A percentile compares a stretch with the other conserved stretches of the same genome.
These are phyloP conservation scores for Periphyllus acericola DNA, from an alignment of 2,888 invertebrate species.

Conservation along the genomic window DNA sequence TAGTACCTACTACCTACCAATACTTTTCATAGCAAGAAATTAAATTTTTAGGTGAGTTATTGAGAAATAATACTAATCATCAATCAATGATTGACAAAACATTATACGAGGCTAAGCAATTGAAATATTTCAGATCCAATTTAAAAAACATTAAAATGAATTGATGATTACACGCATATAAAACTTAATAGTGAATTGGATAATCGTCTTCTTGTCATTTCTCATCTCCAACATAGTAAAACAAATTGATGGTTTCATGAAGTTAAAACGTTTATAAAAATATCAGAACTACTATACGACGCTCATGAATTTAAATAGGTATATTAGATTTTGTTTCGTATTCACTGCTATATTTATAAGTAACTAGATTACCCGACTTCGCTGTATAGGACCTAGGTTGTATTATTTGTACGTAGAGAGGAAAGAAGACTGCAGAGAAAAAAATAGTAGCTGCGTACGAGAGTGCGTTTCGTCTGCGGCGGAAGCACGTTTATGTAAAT, in stretches of 20 bases:
- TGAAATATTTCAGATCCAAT: neutral
- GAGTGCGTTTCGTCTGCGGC: neutral
- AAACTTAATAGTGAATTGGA: neutral
- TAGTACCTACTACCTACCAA: neutral
- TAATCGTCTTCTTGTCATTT: neutral
- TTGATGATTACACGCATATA: neutral
- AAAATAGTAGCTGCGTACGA: neutral
- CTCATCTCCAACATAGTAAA: neutral
- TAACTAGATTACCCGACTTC: too few species aligned
- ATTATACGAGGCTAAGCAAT: neutral
- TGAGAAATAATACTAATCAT: neutral
- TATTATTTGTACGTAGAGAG: too few species aligned
- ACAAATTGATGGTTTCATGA: neutral
- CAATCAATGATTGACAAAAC: neutral
- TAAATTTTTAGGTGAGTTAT: neutral
- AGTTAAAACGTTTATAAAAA: neutral
- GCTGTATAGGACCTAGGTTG: too few species aligned
- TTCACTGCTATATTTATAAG: neutral
- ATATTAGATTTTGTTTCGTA: neutral
- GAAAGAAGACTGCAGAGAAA: too few species aligned
- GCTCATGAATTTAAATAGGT: neutral
- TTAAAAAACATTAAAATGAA: constrained; percentile 1
- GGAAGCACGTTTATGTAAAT: neutral
- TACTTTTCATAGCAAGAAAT: neutral
- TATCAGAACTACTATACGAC: neutral